These are phyloP conservation scores for Camelus dromedarius DNA, from an alignment of 2,113 vertebrate species.

Conservation along the genomic window DNA sequence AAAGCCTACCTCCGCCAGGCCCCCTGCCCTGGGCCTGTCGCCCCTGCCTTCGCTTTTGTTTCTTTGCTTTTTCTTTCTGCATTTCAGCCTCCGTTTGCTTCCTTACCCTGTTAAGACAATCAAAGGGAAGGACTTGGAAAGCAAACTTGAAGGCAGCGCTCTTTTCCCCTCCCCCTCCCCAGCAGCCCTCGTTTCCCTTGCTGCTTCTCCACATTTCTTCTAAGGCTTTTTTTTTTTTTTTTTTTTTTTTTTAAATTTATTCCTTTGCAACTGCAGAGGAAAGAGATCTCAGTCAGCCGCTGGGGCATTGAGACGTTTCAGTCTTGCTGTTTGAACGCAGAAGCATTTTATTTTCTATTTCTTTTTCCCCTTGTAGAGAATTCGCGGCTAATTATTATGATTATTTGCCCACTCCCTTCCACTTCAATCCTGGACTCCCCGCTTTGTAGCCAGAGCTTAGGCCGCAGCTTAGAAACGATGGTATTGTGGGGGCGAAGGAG, in stretches of 20 bases:
- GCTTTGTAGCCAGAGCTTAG: conserved; percentile 74
- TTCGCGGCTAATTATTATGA: conserved; percentile 76
- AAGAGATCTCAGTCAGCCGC: conserved; percentile 57
- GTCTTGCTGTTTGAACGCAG: conserved; percentile 60
- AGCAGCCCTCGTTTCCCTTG: conserved; percentile 88
- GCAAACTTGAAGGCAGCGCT: conserved; percentile 78
- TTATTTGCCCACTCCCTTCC: conserved; percentile 79
- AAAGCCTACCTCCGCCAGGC: conserved; percentile 13
- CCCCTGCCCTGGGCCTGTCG: neutral
- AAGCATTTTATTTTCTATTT: conserved; percentile 70
- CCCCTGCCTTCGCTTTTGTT: conserved; percentile 68
- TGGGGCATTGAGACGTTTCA: conserved; percentile 57
- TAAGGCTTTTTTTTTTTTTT: conserved; percentile 72
- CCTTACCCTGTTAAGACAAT: conserved; percentile 60
- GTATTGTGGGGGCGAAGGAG: conserved; percentile 75
- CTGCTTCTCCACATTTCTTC: conserved; percentile 73
- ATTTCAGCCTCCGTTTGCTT: conserved; percentile 57
- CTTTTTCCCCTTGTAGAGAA: conserved; percentile 65
- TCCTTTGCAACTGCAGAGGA: conserved; percentile 63
- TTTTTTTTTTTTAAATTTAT: conserved; percentile 61
- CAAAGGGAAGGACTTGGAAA: conserved; percentile 72
- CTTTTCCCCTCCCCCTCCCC: conserved; percentile 89
- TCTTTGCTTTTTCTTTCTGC: conserved; percentile 51
- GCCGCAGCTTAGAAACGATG: conserved; percentile 69
- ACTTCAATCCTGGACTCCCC: conserved; percentile 72